Conservation (phyloP, 2,113 vertebrate genomes). For the Chascanopsetta lugubris region DNA sequence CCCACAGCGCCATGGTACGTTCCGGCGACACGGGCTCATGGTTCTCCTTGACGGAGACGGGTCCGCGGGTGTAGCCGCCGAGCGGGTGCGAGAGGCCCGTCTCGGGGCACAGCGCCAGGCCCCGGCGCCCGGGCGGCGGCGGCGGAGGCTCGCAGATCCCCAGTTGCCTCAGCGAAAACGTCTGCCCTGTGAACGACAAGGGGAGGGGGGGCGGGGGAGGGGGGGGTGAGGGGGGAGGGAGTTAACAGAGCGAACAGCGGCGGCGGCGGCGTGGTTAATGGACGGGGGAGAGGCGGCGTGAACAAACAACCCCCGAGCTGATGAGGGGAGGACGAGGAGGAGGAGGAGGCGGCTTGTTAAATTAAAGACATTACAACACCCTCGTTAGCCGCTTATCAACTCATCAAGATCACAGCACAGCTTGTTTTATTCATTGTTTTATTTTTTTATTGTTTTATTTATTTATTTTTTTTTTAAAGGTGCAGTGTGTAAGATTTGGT, state of each 20-base stretch:
- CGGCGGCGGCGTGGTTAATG: constrained; percentile 56
- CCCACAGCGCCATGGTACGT: constrained; percentile 95
- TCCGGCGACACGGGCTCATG: constrained; percentile 94
- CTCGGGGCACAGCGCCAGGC: constrained; percentile 95
- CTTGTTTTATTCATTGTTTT: too few species aligned
- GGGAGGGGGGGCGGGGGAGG: too few species aligned
- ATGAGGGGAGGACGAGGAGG: neutral
- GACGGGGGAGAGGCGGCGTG: constrained; percentile 28
- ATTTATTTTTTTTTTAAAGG: too few species aligned
- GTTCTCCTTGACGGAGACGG: constrained; percentile 89
- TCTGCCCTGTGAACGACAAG: constrained; percentile 91
- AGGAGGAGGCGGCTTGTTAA: constrained; percentile 28
- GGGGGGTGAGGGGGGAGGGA: too few species aligned
- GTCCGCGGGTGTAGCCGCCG: constrained; percentile 87
- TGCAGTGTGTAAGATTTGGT: too few species aligned
- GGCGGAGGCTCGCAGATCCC: constrained; percentile 94
- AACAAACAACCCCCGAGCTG: constrained; percentile 38
- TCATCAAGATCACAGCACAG: constrained; percentile 17
- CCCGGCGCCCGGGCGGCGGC: too few species aligned
- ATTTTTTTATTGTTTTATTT: too few species aligned
- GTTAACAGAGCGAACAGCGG: constrained; percentile 68
- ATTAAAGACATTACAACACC: constrained; percentile 48
- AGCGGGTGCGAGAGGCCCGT: constrained; percentile 95
- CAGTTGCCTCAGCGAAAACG: constrained; percentile 97
- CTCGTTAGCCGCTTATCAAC: constrained; percentile 43